Evolutionary conservation across 2,888 invertebrate species (phyloP).

Genomic region (Apomyelois bistriatella): DNA sequence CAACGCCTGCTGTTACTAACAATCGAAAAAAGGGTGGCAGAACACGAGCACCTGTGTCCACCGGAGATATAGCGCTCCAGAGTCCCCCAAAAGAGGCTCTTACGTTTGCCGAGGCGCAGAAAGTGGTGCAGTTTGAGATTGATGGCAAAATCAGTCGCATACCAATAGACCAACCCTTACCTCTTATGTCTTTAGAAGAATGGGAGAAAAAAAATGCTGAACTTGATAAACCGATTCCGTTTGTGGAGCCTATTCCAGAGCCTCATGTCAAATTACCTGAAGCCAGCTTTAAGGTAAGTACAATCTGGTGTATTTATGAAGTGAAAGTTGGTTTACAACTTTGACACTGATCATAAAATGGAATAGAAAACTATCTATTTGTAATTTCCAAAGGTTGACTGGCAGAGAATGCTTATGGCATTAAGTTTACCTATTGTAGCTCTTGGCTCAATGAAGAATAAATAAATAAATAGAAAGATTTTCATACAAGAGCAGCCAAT

Average conservation of each 20-base stretch:
- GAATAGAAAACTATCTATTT: too few relatives aligned
- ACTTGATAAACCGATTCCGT: conserved; percentile 64
- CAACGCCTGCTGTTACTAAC: conserved; percentile 81
- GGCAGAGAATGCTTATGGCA: too few relatives aligned
- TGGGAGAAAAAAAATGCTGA: conserved; percentile 75
- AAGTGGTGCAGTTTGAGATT: conserved; percentile 92
- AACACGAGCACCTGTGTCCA: conserved; percentile 79
- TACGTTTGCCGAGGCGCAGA: conserved; percentile 91
- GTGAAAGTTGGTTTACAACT: too few relatives aligned
- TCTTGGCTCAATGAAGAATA: too few relatives aligned
- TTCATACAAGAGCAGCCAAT: too few relatives aligned
- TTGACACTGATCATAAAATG: too few relatives aligned
- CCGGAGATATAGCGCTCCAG: conserved; percentile 74
- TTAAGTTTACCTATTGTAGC: too few relatives aligned
- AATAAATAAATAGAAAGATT: too few relatives aligned
- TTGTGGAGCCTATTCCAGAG: conserved; percentile 62
- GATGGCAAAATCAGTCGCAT: conserved; percentile 87
- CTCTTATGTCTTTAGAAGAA: conserved; percentile 85
- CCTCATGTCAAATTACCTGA: conserved; percentile 71
- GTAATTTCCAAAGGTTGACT: too few relatives aligned
- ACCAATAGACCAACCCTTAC: conserved; percentile 83
- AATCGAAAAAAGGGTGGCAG: conserved; percentile 82
- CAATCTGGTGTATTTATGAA: neutral
- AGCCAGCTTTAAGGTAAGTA: conserved; percentile 65
- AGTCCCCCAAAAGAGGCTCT: conserved; percentile 84